Evolutionary conservation across 1,140 invertebrate species (phyloP), one percentile per base, ranked within the genome.

Genomic region (Piezodorus guildinii): DNA sequence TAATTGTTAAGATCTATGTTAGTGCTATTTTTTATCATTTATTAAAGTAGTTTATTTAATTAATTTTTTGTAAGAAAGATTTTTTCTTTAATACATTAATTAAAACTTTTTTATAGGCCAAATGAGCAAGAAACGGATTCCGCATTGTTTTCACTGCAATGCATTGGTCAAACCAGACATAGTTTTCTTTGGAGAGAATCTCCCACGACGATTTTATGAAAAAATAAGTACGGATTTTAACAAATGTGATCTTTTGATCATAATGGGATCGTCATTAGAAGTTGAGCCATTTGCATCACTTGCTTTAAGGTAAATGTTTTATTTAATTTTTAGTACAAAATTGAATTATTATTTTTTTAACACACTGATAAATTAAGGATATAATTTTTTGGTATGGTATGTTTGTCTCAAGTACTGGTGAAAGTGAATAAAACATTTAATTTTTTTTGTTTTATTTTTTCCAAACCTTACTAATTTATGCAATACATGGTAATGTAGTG

Each of bases 281-380:
- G 94, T 98, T 0, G 90, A 96, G 66, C 95, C 95, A 1, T 97
- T 98, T 80, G 91, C 92, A n/a, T 91, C 90, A 16, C 78, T 96
- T n/a, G 51, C 49, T n/a, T 60, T 39, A 15, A 60, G 23, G 52
- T 25, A 25, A 56, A 56, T 21, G 14, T 30, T 30, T 30, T 8
- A 52, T n/a, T 52, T 17, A 3, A 4, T 23, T 23, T 52, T 14
- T 14, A 17, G 1, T 3, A n/a, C 12, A 19, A 19, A 17, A 19
- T 52, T 52, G 2, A 4, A 52, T 52, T 19, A n/a, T n/a, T n/a
- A n/a, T n/a, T n/a, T n/a, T n/a, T n/a, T n/a, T n/a, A n/a, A n/a
- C n/a, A n/a, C n/a, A n/a, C n/a, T n/a, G n/a, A n/a, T n/a, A n/a
- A n/a, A n/a, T n/a, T n/a, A n/a, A n/a, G n/a, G n/a, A n/a, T n/a